Percentiles rank a stretch among this genome's conserved stretches.
Conservation (phyloP, 1,140 invertebrate genomes). For the Cyphomyrmex costatus region DNA sequence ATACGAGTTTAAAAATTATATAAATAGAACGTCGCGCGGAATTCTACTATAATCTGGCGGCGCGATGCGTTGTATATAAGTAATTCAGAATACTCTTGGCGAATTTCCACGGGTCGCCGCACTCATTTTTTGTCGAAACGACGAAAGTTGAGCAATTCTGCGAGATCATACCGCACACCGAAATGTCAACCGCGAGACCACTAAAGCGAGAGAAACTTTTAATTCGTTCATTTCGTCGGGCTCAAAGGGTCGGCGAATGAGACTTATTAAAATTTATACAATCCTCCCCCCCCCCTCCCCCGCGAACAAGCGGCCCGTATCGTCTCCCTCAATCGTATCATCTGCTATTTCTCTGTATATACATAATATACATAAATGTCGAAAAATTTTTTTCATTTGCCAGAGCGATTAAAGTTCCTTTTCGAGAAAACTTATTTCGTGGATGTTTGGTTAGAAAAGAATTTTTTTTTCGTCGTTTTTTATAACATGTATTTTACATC, state of each 20-base stretch:
- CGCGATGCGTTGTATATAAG: slow-evolving; percentile 55
- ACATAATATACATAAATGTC: too few species aligned
- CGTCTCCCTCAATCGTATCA: slow-evolving; percentile 17
- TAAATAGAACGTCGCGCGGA: slow-evolving; percentile 7
- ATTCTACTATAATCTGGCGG: not conserved
- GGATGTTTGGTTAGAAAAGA: not conserved
- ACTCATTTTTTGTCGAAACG: slow-evolving; percentile 75
- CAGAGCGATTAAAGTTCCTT: not conserved
- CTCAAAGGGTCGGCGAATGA: slow-evolving; percentile 83
- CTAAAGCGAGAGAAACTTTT: slow-evolving; percentile 84
- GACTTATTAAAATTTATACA: slow-evolving; percentile 85
- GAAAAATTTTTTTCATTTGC: slow-evolving; percentile 35
- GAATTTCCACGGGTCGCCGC: slow-evolving; percentile 52
- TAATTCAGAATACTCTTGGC: slow-evolving; percentile 71
- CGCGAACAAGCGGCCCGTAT: slow-evolving; percentile 43
- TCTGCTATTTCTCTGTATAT: slow-evolving; percentile 10
- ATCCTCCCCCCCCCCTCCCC: slow-evolving; percentile 35
- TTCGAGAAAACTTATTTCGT: not conserved
- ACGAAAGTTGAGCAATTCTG: slow-evolving; percentile 82
- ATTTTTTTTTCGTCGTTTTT: not conserved
- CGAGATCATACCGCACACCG: slow-evolving; percentile 74
- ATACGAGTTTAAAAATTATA: not conserved
- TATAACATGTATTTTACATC: not conserved
- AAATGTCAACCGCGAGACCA: slow-evolving; percentile 85
- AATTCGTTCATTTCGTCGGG: slow-evolving; percentile 84